A percentile compares a stretch with the other conserved stretches of the same genome.
Conservation (phyloP, 2,113 vertebrate species). For the Bubo bubo region DNA sequence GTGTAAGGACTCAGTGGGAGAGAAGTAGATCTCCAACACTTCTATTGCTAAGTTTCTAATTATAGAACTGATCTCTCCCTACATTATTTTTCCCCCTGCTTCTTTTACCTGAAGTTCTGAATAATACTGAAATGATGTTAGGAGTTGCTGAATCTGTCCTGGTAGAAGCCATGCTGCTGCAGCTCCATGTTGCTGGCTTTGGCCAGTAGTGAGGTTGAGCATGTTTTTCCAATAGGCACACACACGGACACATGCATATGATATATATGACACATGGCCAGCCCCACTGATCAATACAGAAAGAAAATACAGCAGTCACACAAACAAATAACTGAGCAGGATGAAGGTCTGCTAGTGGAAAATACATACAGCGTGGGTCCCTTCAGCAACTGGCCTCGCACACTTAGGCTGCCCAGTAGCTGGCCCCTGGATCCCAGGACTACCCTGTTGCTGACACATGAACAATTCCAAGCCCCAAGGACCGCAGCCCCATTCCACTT, state of each 20-base stretch:
- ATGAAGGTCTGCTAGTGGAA: neutral
- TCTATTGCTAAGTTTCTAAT: neutral
- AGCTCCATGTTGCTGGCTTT: neutral
- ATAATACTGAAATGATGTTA: neutral
- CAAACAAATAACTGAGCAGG: neutral
- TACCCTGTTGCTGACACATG: neutral
- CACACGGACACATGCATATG: accelerated
- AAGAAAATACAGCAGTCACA: neutral
- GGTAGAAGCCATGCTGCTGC: neutral
- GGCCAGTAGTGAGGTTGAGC: too few relatives aligned
- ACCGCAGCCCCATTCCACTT: neutral
- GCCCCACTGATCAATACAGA: neutral
- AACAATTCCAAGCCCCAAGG: neutral
- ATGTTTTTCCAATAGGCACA: neutral
- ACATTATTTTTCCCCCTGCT: neutral
- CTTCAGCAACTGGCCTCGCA: neutral
- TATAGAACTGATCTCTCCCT: neutral
- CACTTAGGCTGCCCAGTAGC: neutral
- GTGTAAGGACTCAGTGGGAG: neutral
- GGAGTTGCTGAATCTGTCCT: neutral
- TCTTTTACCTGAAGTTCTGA: neutral
- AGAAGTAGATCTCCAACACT: neutral
- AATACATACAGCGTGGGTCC: neutral
- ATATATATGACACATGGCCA: too few relatives aligned
- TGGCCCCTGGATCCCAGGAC: too few relatives aligned